Percentiles rank a stretch among this genome's conserved stretches.
These are phyloP conservation scores for Dolichoris vasculosae DNA, from an alignment of 1,140 invertebrate genomes.

Conservation along the genomic window DNA sequence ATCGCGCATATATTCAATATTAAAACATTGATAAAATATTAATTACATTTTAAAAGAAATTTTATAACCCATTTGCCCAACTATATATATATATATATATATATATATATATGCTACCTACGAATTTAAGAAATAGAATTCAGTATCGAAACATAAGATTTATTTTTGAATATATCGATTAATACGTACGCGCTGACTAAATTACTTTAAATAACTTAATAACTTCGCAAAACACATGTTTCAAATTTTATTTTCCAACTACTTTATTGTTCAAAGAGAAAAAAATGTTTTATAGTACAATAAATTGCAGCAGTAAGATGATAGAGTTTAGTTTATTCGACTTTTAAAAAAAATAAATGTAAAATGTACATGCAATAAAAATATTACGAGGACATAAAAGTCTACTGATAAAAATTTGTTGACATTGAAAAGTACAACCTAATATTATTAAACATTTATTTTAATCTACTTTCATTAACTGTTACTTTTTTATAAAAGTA, in stretches of 20 bases:
- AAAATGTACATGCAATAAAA: constrained; percentile 28
- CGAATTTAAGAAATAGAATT: background rate
- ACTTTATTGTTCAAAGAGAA: background rate
- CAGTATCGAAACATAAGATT: background rate
- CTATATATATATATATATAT: no score
- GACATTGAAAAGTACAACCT: constrained; percentile 6
- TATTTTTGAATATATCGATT: background rate
- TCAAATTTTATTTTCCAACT: background rate
- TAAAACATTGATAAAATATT: background rate
- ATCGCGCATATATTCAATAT: no score
- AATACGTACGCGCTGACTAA: background rate
- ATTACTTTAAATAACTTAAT: background rate
- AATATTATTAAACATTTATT: constrained; percentile 20
- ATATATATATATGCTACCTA: background rate
- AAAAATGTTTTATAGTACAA: constrained; percentile 15
- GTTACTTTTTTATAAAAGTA: background rate
- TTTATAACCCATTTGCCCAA: background rate
- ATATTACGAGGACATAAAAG: constrained; percentile 13
- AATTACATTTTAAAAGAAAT: background rate
- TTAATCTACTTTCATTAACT: background rate
- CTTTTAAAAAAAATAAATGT: constrained; percentile 15
- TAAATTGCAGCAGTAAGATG: constrained; percentile 14
- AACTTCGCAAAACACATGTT: background rate
- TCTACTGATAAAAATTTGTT: constrained; percentile 3
- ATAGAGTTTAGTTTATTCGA: constrained; percentile 11